A percentile compares a stretch with the other conserved stretches of the same genome.
These are phyloP conservation scores for Caranx melampygus DNA, from an alignment of 2,113 vertebrate genomes.

Conservation along the genomic window DNA sequence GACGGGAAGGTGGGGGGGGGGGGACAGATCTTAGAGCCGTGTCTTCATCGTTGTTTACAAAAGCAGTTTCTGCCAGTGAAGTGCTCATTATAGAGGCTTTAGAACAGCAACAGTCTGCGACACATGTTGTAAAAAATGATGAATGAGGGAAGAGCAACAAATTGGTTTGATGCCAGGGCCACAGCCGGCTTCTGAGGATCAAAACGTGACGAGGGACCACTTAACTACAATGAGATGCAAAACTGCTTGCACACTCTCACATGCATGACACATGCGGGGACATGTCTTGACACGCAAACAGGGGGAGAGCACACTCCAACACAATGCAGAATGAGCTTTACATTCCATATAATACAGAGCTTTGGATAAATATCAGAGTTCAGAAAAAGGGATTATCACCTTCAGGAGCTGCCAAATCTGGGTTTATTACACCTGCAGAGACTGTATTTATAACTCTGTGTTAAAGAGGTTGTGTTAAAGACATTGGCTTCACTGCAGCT, in stretches of 20 bases:
- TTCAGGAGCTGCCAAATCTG: neutral
- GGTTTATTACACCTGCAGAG: neutral
- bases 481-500: neutral
- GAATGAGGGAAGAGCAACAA: slow-evolving; percentile 54
- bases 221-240: slow-evolving; percentile 62
- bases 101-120: slow-evolving; percentile 58
- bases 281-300: slow-evolving; percentile 38
- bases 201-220: slow-evolving; percentile 50
- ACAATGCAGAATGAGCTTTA: neutral
- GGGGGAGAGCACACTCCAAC: neutral
- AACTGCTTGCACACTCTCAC: slow-evolving; percentile 38
- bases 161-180: slow-evolving; percentile 61
- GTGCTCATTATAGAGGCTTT: slow-evolving; percentile 61
- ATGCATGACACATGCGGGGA: slow-evolving; percentile 32
- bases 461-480: neutral
- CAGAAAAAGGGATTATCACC: neutral
- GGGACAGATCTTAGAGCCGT: slow-evolving; percentile 23
- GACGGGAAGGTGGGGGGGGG: neutral
- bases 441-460: neutral
- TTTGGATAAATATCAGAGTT: neutral
- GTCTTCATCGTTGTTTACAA: slow-evolving; percentile 43
- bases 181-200: slow-evolving; percentile 50
- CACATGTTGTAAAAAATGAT: slow-evolving; percentile 61
- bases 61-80: slow-evolving; percentile 58
- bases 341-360: neutral